A percentile compares a stretch with the other conserved stretches of the same genome.
phyloP scores from a whole-genome alignment of 2,888 invertebrate genomes.

The Drosophila helvetica region DNA sequence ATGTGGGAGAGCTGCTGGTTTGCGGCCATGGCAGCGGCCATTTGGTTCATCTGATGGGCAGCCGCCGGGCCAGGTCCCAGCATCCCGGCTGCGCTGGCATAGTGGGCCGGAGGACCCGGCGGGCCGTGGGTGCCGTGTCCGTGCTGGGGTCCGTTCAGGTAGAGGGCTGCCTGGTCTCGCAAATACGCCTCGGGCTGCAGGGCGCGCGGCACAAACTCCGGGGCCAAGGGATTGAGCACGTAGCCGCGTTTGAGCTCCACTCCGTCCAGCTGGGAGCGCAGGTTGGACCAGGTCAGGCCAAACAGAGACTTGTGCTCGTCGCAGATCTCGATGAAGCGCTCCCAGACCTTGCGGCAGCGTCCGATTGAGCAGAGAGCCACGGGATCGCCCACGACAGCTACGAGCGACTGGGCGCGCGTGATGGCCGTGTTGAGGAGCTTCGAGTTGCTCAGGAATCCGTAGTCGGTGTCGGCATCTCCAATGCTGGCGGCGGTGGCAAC shows the following conservation, averaged over 20 bases:
- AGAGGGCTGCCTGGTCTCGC: constrained; percentile 83
- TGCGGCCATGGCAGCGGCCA: constrained; percentile 71
- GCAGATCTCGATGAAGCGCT: constrained; percentile 89
- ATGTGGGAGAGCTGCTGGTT: constrained; percentile 77
- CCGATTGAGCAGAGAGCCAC: constrained; percentile 92
- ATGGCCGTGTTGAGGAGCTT: constrained; percentile 93
- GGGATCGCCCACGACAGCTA: constrained; percentile 93
- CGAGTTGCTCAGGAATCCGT: constrained; percentile 92
- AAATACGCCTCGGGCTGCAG: constrained; percentile 85
- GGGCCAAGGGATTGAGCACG: constrained; percentile 92
- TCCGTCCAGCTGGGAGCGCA: constrained; percentile 88
- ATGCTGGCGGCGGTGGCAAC: constrained; percentile 57
- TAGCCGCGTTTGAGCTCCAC: constrained; percentile 90
- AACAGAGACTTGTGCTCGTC: constrained; percentile 88
- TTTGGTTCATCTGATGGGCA: constrained; percentile 78
- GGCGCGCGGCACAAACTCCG: constrained; percentile 90
- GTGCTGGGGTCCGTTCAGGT: constrained; percentile 66
- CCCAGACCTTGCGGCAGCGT: constrained; percentile 92
- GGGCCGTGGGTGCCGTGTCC: constrained; percentile 42
- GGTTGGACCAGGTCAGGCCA: constrained; percentile 89
- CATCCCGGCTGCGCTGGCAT: constrained; percentile 63
- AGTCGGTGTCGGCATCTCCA: constrained; percentile 86
- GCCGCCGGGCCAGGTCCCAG: constrained; percentile 62
- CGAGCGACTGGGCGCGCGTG: constrained; percentile 91
- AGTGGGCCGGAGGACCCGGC: constrained; percentile 61